These are phyloP conservation scores for Chrysopilus asiliformis DNA, from an alignment of 2,888 invertebrate genomes.

Conservation along the genomic window DNA sequence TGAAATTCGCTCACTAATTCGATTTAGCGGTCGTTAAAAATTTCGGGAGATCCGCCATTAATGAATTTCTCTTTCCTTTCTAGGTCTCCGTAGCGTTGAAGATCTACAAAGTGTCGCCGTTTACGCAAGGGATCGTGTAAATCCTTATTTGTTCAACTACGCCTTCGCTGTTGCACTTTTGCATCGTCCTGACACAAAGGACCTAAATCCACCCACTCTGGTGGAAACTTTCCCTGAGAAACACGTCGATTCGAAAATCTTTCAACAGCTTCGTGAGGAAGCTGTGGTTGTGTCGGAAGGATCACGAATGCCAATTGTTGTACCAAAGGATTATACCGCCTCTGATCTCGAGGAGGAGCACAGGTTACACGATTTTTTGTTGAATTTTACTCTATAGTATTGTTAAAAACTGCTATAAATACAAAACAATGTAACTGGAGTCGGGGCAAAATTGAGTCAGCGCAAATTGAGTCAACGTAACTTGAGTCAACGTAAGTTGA, in stretches of 20 bases:
- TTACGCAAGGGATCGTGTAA: constrained; percentile 53
- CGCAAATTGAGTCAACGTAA: too few relatives aligned
- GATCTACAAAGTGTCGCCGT: constrained; percentile 51
- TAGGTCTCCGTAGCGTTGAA: constrained; percentile 53
- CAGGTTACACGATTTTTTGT: constrained; percentile 28
- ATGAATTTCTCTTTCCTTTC: constrained; percentile 23
- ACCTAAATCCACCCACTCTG: constrained; percentile 42
- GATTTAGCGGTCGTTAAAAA: too few relatives aligned
- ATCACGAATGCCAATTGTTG: constrained; percentile 47
- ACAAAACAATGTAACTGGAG: too few relatives aligned
- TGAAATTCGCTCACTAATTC: too few relatives aligned
- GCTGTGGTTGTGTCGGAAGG: constrained; percentile 43
- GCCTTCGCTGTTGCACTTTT: constrained; percentile 57
- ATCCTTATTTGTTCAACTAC: constrained; percentile 62
- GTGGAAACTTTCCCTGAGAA: constrained; percentile 48
- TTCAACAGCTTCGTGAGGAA: constrained; percentile 40
- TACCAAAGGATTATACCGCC: constrained; percentile 63
- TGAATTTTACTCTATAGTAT: too few relatives aligned
- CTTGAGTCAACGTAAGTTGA: too few relatives aligned
- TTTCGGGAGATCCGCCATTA: constrained; percentile 27
- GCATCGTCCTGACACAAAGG: constrained; percentile 45
- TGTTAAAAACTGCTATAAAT: too few relatives aligned
- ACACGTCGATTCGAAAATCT: constrained; percentile 44
- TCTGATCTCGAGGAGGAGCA: constrained; percentile 62
- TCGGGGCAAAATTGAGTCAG: too few relatives aligned